phyloP scores from a whole-genome alignment of 1,140 invertebrate genomes.

The Stegodyphus dumicola region DNA sequence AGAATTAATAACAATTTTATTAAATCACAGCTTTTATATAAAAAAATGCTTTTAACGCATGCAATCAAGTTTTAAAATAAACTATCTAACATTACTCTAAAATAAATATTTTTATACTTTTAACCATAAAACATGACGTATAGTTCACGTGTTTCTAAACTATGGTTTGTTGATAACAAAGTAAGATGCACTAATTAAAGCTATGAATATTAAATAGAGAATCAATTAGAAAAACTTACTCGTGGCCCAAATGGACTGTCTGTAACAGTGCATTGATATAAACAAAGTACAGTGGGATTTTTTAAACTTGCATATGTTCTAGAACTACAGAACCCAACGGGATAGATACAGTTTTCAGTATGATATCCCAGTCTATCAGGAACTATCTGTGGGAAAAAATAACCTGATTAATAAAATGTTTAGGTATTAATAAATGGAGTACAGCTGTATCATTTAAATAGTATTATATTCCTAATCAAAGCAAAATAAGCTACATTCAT shows the following conservation, averaged over 20 bases:
- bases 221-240: conserved; percentile 68
- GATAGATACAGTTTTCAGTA: conserved; percentile 79
- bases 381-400: conserved; percentile 69
- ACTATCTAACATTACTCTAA: too few species aligned
- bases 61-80: too few species aligned
- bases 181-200: too few species aligned
- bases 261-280: conserved; percentile 85
- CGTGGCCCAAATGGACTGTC: conserved; percentile 77
- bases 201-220: too few species aligned
- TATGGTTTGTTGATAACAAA: too few species aligned
- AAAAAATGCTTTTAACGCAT: too few species aligned
- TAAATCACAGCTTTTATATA: too few species aligned
- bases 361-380: conserved; percentile 78
- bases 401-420: background rate
- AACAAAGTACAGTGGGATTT: conserved; percentile 78
- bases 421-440: too few species aligned
- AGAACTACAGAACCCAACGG: conserved; percentile 84
- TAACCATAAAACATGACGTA: too few species aligned
- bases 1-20: too few species aligned
- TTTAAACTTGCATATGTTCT: conserved; percentile 80
- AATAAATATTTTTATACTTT: too few species aligned
- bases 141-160: too few species aligned
- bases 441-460: background rate
- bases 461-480: background rate
- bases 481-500: background rate